These are phyloP conservation scores for Rhynchomys soricoides DNA, from an alignment of 2,113 vertebrate genomes.

Conservation along the genomic window DNA sequence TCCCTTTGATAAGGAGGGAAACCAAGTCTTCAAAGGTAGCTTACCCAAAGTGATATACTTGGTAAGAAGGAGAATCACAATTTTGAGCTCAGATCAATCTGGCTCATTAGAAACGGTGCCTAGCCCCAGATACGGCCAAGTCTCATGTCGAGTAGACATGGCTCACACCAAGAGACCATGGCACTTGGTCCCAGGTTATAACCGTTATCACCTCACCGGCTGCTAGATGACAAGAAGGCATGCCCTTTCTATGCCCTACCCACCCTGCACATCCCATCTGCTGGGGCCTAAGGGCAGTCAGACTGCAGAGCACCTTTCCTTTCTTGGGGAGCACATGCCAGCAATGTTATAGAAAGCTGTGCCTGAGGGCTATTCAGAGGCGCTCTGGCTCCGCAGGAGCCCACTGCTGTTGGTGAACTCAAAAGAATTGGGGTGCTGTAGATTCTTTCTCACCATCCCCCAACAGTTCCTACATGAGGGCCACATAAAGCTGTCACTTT, in stretches of 20 bases:
- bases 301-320: not conserved
- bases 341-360: not conserved
- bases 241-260: not conserved
- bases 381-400: not conserved
- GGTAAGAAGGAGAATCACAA: not conserved
- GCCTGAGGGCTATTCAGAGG: constrained; percentile 24
- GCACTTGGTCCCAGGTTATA: constrained; percentile 61
- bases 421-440: not conserved
- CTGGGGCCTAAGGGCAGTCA: not conserved
- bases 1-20: constrained; percentile 3
- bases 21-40: not conserved
- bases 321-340: not conserved
- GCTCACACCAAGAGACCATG: not conserved
- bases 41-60: not conserved
- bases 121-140: not conserved
- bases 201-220: constrained; percentile 62
- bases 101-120: not conserved
- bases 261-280: not conserved
- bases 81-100: not conserved
- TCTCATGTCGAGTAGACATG: not conserved
- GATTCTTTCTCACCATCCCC: not conserved
- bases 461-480: not conserved
- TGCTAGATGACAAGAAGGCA: constrained; percentile 57
- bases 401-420: not conserved
- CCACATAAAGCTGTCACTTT: not conserved